Base-by-base conservation (phyloP, 2,888 invertebrate species). In the Ophion ventricosus region DNA sequence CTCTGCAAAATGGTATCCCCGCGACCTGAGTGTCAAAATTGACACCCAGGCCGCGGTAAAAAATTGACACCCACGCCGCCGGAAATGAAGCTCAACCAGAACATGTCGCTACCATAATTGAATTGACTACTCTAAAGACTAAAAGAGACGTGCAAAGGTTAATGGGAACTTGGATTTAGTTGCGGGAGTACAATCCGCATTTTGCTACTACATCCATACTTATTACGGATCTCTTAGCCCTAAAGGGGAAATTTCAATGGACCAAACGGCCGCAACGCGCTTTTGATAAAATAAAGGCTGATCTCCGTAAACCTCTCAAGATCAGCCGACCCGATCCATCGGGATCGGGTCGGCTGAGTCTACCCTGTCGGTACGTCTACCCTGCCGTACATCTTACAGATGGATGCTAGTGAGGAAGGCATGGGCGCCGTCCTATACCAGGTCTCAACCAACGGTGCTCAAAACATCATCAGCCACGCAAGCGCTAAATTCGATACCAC, bases 401-500 rank as follows among this genome's bases (percentile, higher is more conserved):
- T 59, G 0, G 40, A 73, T 17, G 72, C 59, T 1, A 73, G 59
- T 25, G 10, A 73, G 4, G 17, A 14, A 10, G 72, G 72, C 1
- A 73, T 73, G 72, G 72, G 72, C 3, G 72, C 59, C 25, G 72
- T 73, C 23, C 25, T 70, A 1, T 70, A 56, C 8, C 56, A 70
- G 17, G 4, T 70, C 2, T 29, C 17, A 1, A 54, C 61, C 1
- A 29, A 40, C 14, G 23, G 17, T 1, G 14, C 59, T 11, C 5
- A 43, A 23, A 57, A 56, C 7, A 11, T 2, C 2, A 84, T 87
- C 25, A 84, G 84, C 40, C 87, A 29, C 67, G n/a, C n/a, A n/a
- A n/a, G n/a, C n/a, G n/a, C n/a, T n/a, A n/a, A n/a, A n/a, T n/a
- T n/a, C n/a, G n/a, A 70, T 2, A 29, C 69, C 0, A 66, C 82